phyloP scores from a whole-genome alignment of 1,140 invertebrate species.

The Drosophila ironensis region DNA sequence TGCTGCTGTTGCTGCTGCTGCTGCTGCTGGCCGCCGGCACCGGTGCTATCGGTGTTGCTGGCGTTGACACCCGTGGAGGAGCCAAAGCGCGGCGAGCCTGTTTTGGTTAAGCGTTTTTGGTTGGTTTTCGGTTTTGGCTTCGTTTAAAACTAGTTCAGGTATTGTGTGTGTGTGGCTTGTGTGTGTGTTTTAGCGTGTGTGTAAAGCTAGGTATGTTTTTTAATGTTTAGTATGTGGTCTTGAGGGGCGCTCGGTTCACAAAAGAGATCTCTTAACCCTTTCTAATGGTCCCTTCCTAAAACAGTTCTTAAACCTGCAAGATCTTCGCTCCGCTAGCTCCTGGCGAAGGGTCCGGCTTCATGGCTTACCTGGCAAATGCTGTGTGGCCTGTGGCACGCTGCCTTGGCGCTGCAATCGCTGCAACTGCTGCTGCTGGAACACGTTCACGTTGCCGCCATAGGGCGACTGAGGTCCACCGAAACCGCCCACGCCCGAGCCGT shows the following conservation, averaged over 20 bases:
- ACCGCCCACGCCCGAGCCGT: constrained; percentile 66
- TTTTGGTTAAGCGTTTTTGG: constrained; percentile 75
- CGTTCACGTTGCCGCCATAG: constrained; percentile 71
- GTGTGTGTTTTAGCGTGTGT: constrained; percentile 40
- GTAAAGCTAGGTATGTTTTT: constrained; percentile 49
- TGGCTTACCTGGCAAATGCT: constrained; percentile 87
- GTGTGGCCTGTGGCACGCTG: constrained; percentile 86
- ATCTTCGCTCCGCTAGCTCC: neutral
- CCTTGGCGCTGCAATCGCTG: constrained; percentile 86
- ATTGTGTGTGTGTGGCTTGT: constrained; percentile 26
- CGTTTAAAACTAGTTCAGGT: constrained; percentile 61
- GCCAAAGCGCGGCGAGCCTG: constrained; percentile 80
- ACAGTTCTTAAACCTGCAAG: neutral
- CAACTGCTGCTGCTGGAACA: constrained; percentile 78
- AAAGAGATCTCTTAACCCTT: neutral
- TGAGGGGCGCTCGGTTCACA: constrained; percentile 16
- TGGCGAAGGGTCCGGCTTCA: no score
- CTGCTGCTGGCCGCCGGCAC: constrained; percentile 49
- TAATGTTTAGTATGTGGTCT: constrained; percentile 45
- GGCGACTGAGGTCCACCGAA: constrained; percentile 82
- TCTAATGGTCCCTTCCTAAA: neutral
- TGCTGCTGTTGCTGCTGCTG: constrained; percentile 53
- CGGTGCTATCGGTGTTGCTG: constrained; percentile 39
- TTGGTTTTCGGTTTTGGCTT: constrained; percentile 48
- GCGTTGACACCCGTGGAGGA: constrained; percentile 58